phyloP scores from a whole-genome alignment of 53 echinoderm and acorn worm species.

The Astropecten irregularis region DNA sequence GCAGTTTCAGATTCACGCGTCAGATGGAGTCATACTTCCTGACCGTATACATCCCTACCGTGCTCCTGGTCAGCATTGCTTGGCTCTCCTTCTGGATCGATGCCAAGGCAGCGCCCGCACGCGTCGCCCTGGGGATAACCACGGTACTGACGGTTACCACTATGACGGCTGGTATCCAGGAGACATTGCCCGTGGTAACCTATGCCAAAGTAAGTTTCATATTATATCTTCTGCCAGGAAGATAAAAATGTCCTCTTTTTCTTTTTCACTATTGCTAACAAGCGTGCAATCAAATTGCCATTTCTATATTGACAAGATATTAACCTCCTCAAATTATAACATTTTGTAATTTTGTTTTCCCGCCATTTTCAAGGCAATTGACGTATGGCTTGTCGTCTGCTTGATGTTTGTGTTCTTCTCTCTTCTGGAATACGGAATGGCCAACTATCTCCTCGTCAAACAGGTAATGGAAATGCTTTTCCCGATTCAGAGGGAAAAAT shows the following conservation, averaged over 20 bases:
- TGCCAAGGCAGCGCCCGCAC: conserved; percentile 82
- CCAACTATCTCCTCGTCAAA: conserved; percentile 68
- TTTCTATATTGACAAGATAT: background rate
- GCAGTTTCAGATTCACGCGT: conserved; percentile 58
- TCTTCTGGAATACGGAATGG: conserved; percentile 70
- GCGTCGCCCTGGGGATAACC: conserved; percentile 79
- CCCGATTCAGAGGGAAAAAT: too few relatives aligned
- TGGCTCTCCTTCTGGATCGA: conserved; percentile 90
- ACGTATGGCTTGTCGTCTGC: conserved; percentile 76
- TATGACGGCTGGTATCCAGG: conserved; percentile 75
- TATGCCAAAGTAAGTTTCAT: conserved; percentile 80
- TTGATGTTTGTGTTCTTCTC: conserved; percentile 72
- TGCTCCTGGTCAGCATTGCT: conserved; percentile 72
- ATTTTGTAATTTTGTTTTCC: background rate
- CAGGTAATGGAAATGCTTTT: too few relatives aligned
- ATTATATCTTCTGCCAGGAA: too few relatives aligned
- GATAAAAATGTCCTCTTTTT: too few relatives aligned
- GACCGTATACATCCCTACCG: conserved; percentile 77
- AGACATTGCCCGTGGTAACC: conserved; percentile 66
- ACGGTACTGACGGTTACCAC: conserved; percentile 81
- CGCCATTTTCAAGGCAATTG: conserved; percentile 59
- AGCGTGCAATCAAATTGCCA: too few relatives aligned
- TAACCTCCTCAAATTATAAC: background rate
- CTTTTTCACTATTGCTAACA: too few relatives aligned
- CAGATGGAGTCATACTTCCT: conserved; percentile 78